Evolutionary conservation across 2,888 invertebrate genomes (phyloP), one percentile per base, ranked within the genome.

Genomic region (Tanaodytes sp.): DNA sequence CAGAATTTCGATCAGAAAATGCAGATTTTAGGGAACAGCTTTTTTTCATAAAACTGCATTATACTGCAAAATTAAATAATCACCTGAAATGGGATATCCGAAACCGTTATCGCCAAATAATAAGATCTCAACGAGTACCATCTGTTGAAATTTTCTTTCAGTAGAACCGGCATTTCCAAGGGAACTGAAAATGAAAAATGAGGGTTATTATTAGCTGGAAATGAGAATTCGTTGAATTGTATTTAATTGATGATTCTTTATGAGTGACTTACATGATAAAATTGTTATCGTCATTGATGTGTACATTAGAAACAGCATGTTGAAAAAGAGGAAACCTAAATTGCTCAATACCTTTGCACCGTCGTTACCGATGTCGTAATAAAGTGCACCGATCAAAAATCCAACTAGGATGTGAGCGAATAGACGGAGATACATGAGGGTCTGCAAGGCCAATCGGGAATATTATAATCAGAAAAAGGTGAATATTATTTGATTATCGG

Each of bases 211-310:
- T 23, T 23, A 23, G 8, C 23, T 23, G 8, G 23, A 23, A 8
- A 5, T 23, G n/a, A n/a, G n/a, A n/a, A n/a, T n/a, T n/a, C n/a
- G n/a, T n/a, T n/a, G n/a, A n/a, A n/a, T n/a, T n/a, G n/a, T n/a
- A n/a, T n/a, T n/a, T n/a, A n/a, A 23, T 5, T 23, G 8, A 23
- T 23, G 27, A 27, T 27, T 8, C 9, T 12, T 27, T 14, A n/a
- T 1, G 18, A 12, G 57, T 18, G 78, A 90, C 93, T 91, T 87
- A 96, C 96, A 98, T 80, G 98, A 97, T 75, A 98, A 89, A 80
- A 98, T 97, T 42, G 98, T 98, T 79, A 98, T 97, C 84, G 98
- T 98, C 93, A 98, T 96, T n/a, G 98, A 96, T 0, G 97, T 97
- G 88, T 98, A 98, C 96, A 98, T 98, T 74, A 98, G 91, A 89